These are phyloP conservation scores for Crotalus horridus DNA, from an alignment of 2,113 vertebrate species.

Conservation along the genomic window DNA sequence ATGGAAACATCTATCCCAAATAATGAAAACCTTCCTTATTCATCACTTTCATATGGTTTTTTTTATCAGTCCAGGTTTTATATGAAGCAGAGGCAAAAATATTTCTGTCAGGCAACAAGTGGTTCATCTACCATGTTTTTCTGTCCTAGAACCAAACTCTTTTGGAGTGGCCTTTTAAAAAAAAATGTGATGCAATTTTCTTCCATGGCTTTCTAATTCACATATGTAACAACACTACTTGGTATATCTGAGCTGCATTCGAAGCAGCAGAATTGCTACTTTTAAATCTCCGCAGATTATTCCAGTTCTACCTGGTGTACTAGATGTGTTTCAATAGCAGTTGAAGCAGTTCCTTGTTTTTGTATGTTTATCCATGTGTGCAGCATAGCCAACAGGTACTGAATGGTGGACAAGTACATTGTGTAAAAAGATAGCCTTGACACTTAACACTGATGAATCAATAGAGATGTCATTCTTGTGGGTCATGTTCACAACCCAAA, in stretches of 20 bases:
- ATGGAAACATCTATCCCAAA: background rate
- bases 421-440: background rate
- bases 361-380: background rate
- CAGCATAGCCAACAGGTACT: background rate
- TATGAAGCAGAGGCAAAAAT: background rate
- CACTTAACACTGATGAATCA: background rate
- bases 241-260: background rate
- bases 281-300: background rate
- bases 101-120: background rate
- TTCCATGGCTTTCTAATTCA: background rate
- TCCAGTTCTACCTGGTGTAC: background rate
- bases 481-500: background rate
- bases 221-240: background rate
- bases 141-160: background rate
- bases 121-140: background rate
- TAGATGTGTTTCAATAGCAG: background rate
- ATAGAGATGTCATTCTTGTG: background rate
- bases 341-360: background rate
- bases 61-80: background rate
- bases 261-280: background rate
- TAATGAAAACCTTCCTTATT: background rate
- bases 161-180: background rate
- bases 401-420: background rate
- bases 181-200: background rate
- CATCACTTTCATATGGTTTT: background rate